These are phyloP conservation scores for Mimas tiliae DNA, from an alignment of 2,888 invertebrate genomes.

Conservation along the genomic window DNA sequence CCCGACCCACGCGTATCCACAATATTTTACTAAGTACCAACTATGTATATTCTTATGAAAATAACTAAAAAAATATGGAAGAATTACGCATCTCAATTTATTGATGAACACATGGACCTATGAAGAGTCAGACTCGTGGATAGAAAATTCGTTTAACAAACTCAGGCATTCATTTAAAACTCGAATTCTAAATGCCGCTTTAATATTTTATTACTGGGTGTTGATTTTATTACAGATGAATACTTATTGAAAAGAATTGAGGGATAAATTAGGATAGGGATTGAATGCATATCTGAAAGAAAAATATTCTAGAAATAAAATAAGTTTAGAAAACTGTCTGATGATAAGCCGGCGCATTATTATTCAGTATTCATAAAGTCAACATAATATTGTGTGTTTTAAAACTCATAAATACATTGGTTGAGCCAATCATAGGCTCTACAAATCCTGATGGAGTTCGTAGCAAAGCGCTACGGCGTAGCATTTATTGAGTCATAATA, in stretches of 20 bases:
- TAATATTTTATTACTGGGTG: no score
- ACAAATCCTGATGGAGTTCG: conserved; percentile 34
- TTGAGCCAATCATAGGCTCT: background rate
- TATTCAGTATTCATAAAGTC: no score
- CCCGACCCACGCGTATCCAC: background rate
- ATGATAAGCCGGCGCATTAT: no score
- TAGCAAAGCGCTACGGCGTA: conserved; percentile 51
- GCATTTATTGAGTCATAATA: conserved; percentile 31
- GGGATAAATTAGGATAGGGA: no score
- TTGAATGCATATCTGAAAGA: no score
- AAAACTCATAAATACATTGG: background rate
- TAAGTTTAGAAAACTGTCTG: no score
- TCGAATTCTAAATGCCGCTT: no score
- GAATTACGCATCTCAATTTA: no score
- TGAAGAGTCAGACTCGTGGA: background rate
- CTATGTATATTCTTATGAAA: background rate
- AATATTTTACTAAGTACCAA: background rate
- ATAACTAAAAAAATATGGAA: background rate
- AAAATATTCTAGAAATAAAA: no score
- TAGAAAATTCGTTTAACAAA: background rate
- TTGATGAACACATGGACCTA: background rate
- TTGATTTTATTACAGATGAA: no score
- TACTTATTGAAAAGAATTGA: no score
- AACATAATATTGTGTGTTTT: no score
- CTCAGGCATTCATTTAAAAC: background rate